Evolutionary conservation across 2,113 vertebrate species (phyloP), one percentile per base, ranked within the genome.

Genomic region (Neogale vison): DNA sequence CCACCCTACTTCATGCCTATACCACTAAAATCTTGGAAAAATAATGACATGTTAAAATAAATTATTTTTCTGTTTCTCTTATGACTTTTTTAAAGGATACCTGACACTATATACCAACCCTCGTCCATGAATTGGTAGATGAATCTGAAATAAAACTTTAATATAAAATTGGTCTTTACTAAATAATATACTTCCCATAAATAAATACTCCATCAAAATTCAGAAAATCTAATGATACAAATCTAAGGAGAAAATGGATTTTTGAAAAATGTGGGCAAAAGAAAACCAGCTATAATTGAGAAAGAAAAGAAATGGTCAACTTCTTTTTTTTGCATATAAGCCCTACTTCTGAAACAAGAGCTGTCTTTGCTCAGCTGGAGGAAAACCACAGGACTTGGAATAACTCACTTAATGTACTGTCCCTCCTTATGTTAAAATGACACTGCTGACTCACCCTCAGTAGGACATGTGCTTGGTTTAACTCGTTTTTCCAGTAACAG

Each of bases 321-420:
- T 86, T 95, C 83, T 91, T 83, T 92, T 92, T 90, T 95, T 42
- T 72, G 69, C 63, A 92, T 88, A 50, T 90, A 91, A 96, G 91
- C n/a, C 88, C 71, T 79, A 39, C 52, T 97, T 95, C 76, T 92
- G 69, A 98, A 94, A 74, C 42, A 97, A 72, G 90, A 97, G 97
- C 90, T 97, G 93, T 96, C 97, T 98, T 96, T 97, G 84, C 96
- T 97, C 96, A 97, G 96, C 97, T 97, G 98, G 74, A 97, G 92
- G 92, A 96, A 97, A 97, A 97, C 97, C 97, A 95, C 97, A 98
- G 83, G 57, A 24, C 83, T 90, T 82, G 92, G 96, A 96, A 95
- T 93, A 97, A 91, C 74, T 96, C 93, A 31, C 72, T 96, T 89
- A 63, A 61, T 21, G 71, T 71, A 65, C 96, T 61, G 57, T 91